phyloP scores from a whole-genome alignment of 2,888 invertebrate species.

The Eupithecia vulgata region DNA sequence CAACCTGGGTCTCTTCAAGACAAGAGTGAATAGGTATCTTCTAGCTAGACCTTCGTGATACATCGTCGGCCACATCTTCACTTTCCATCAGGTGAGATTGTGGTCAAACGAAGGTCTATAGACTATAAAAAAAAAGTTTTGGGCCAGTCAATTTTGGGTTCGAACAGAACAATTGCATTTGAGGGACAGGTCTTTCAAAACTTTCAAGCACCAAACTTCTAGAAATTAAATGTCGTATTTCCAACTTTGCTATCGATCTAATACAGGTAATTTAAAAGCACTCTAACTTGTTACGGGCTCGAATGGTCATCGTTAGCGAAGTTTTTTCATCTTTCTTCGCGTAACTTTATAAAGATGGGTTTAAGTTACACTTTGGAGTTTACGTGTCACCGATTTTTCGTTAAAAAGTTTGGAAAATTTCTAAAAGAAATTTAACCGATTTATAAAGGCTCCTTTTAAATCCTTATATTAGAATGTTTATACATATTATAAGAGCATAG shows the following conservation, averaged over 20 bases:
- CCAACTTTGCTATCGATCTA: slow-evolving; percentile 27
- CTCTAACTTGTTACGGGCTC: slow-evolving; percentile 32
- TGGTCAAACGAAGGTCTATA: too few relatives aligned
- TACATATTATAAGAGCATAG: too few relatives aligned
- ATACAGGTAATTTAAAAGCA: slow-evolving; percentile 32
- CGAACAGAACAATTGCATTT: background rate
- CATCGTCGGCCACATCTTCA: too few relatives aligned
- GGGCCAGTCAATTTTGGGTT: too few relatives aligned
- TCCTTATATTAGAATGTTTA: too few relatives aligned
- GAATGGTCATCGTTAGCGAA: slow-evolving; percentile 36
- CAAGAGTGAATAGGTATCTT: too few relatives aligned
- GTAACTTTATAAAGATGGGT: slow-evolving; percentile 31
- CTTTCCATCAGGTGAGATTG: too few relatives aligned
- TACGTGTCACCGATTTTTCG: slow-evolving; percentile 19
- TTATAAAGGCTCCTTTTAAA: too few relatives aligned
- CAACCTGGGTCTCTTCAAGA: too few relatives aligned
- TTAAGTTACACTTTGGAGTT: slow-evolving; percentile 25
- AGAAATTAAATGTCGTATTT: slow-evolving; percentile 23
- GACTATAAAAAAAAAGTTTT: too few relatives aligned
- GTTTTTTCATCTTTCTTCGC: slow-evolving; percentile 35
- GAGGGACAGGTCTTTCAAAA: background rate
- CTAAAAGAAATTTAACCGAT: background rate
- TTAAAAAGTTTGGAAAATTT: background rate
- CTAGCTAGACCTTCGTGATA: too few relatives aligned
- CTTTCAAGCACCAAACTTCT: slow-evolving; percentile 8